Percentiles rank a stretch among this genome's conserved stretches.
Conservation (phyloP, 2,113 vertebrate genomes). For the Pelvicachromis taeniatus region DNA sequence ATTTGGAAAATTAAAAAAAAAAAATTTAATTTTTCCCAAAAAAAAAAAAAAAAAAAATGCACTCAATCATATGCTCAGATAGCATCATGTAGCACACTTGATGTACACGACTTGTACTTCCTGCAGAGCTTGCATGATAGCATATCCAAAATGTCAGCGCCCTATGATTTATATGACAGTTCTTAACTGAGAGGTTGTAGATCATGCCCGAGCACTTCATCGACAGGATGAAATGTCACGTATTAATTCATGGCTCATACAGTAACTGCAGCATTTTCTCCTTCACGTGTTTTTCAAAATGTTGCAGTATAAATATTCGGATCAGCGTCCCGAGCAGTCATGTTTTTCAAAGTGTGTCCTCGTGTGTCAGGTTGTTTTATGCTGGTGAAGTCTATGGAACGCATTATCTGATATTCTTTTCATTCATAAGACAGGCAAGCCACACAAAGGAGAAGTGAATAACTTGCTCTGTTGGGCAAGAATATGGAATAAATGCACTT, state of each 20-base stretch:
- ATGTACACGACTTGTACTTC: slow-evolving; percentile 1
- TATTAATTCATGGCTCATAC: slow-evolving; percentile 35
- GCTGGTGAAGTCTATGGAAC: background rate
- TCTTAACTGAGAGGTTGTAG: slow-evolving; percentile 15
- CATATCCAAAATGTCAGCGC: slow-evolving; percentile 39
- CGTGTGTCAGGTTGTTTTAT: background rate
- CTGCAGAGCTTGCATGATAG: slow-evolving; percentile 37
- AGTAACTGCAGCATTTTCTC: background rate
- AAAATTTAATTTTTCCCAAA: too few species aligned
- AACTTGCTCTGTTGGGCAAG: background rate
- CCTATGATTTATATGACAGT: slow-evolving; percentile 27
- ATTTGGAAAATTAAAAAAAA: too few species aligned
- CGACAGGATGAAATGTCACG: slow-evolving; percentile 43
- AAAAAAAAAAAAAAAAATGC: slow-evolving; percentile 24
- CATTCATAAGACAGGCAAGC: background rate
- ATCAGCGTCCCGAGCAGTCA: background rate
- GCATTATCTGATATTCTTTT: background rate
- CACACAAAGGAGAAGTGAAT: background rate
- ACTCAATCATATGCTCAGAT: slow-evolving; percentile 43
- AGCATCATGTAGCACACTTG: slow-evolving; percentile 12
- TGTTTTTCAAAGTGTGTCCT: background rate
- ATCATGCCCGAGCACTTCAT: slow-evolving; percentile 31
- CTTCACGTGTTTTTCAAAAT: background rate
- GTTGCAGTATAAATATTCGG: slow-evolving; percentile 3
- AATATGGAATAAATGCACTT: background rate